These are phyloP conservation scores for Stenchaetothrips biformis DNA, from an alignment of 2,888 invertebrate species.

Conservation along the genomic window DNA sequence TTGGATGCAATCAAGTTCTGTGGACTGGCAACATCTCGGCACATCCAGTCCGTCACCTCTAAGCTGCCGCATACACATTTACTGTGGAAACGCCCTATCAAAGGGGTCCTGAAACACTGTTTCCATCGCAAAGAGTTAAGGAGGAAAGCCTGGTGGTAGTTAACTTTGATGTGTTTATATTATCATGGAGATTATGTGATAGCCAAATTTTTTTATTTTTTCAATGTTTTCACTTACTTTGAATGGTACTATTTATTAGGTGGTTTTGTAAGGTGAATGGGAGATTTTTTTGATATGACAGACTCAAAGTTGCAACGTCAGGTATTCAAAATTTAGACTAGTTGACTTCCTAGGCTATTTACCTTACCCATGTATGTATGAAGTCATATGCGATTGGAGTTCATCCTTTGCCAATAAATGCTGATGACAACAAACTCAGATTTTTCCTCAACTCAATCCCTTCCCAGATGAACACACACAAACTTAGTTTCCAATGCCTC, in stretches of 20 bases:
- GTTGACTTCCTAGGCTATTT: conserved; percentile 17
- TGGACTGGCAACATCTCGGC: conserved; percentile 42
- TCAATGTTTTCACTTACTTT: conserved; percentile 22
- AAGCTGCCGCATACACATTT: conserved; percentile 40
- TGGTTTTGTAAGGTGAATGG: conserved; percentile 10
- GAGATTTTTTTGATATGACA: conserved; percentile 26
- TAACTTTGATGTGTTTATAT: conserved; percentile 34
- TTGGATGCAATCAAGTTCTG: conserved; percentile 38
- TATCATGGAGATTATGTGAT: conserved; percentile 16
- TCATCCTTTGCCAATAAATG: conserved; percentile 19
- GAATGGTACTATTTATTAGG: conserved; percentile 25
- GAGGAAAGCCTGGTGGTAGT: conserved; percentile 60
- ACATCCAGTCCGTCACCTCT: conserved; percentile 41
- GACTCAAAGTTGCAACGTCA: conserved; percentile 12
- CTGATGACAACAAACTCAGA: conserved; percentile 4
- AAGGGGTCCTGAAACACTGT: conserved; percentile 65
- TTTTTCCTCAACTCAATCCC: background rate
- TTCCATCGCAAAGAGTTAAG: conserved; percentile 88
- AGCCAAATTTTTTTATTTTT: conserved; percentile 20
- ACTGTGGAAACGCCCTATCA: conserved; percentile 48
- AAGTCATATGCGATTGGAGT: conserved; percentile 10
- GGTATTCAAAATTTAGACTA: conserved; percentile 11
- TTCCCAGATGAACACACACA: background rate
- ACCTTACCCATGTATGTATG: conserved; percentile 23
- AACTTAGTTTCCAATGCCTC: background rate